These are phyloP conservation scores for Tyria jacobaeae DNA, from an alignment of 2,888 invertebrate genomes.

Conservation along the genomic window DNA sequence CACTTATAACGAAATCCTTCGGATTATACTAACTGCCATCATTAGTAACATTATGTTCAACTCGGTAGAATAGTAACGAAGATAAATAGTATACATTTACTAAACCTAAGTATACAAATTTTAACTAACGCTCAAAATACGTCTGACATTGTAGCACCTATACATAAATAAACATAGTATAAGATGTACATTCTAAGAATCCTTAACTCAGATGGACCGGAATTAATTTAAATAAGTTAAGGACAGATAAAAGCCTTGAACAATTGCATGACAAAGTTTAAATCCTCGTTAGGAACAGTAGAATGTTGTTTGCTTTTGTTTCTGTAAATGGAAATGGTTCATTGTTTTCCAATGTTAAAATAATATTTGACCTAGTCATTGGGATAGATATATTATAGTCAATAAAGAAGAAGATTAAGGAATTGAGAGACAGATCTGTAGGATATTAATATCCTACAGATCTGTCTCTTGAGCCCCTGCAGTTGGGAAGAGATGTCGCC, in stretches of 20 bases:
- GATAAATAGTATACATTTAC: neutral
- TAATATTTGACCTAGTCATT: no score
- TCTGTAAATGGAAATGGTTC: neutral
- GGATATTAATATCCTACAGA: no score
- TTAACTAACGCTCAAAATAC: neutral
- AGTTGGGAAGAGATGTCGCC: no score
- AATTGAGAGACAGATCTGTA: no score
- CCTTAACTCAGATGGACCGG: slow-evolving; percentile 2
- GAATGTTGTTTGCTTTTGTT: neutral
- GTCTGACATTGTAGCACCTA: neutral
- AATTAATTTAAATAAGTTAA: slow-evolving; percentile 11
- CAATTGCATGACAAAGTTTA: slow-evolving; percentile 4
- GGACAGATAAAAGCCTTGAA: slow-evolving; percentile 2
- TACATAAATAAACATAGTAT: neutral
- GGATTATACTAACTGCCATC: neutral
- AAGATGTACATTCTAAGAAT: neutral
- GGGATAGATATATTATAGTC: no score
- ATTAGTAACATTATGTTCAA: no score
- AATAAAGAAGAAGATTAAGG: no score
- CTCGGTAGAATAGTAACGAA: no score
- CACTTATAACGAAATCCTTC: neutral
- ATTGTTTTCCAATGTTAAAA: neutral
- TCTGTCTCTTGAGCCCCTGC: no score
- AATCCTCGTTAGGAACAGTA: neutral
- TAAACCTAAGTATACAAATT: neutral